Evolutionary conservation across 2,888 invertebrate genomes (phyloP).

Genomic region (Therioaphis trifolii): DNA sequence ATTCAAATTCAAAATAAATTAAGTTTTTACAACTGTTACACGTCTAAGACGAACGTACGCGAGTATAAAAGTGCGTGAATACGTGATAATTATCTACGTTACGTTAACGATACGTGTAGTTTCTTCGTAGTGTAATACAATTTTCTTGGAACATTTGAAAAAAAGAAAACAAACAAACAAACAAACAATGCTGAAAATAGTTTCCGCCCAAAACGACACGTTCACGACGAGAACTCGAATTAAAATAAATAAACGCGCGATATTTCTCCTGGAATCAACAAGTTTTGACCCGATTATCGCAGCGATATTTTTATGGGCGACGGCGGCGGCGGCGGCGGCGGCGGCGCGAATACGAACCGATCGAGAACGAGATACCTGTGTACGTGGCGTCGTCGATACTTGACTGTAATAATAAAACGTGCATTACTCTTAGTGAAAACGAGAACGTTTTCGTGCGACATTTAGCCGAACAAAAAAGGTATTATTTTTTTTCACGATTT

Average conservation of each 20-base stretch:
- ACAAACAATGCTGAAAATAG: slow-evolving; percentile 18
- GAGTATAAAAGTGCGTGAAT: not conserved
- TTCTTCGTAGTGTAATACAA: not conserved
- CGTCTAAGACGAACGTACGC: not conserved
- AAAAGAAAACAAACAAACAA: no score
- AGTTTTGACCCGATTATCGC: not conserved
- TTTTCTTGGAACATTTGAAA: not conserved
- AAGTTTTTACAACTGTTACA: not conserved
- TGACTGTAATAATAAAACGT: not conserved
- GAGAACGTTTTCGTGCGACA: not conserved
- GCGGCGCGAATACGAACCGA: not conserved
- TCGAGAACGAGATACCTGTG: no score
- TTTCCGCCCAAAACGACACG: not conserved
- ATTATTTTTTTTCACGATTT: slow-evolving; percentile 10
- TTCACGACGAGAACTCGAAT: no score
- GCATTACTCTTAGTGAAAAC: not conserved
- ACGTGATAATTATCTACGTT: not conserved
- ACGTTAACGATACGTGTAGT: not conserved
- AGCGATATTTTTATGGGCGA: no score
- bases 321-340: not conserved
- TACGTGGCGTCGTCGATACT: no score
- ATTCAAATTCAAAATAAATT: slow-evolving; percentile 24
- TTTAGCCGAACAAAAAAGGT: slow-evolving; percentile 11
- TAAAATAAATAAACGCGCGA: no score
- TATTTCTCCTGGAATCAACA: not conserved